A percentile compares a stretch with the other conserved stretches of the same genome.
Conservation (phyloP, 2,888 invertebrate species). For the Dexiosoma caninum region DNA sequence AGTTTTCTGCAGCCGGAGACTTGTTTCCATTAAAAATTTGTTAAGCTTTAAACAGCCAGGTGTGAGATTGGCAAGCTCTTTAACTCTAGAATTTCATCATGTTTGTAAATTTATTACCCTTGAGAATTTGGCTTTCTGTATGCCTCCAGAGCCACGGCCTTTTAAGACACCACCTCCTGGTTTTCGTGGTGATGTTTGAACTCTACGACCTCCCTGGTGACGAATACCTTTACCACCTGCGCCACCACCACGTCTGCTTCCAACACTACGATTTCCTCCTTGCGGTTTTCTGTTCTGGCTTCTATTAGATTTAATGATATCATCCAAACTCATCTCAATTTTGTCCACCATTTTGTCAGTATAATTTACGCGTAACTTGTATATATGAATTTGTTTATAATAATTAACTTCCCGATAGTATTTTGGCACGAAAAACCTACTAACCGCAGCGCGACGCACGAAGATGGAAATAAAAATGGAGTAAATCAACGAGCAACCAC, state of each 20-base stretch:
- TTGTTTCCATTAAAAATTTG: slow-evolving; percentile 49
- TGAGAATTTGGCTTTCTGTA: slow-evolving; percentile 79
- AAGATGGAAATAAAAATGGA: slow-evolving; percentile 55
- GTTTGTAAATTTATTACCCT: slow-evolving; percentile 72
- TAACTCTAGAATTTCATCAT: slow-evolving; percentile 59
- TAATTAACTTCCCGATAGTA: not conserved
- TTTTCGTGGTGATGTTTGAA: slow-evolving; percentile 81
- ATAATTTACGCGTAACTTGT: not conserved
- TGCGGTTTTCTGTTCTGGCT: slow-evolving; percentile 78
- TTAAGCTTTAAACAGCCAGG: slow-evolving; percentile 42
- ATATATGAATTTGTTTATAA: not conserved
- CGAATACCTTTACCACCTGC: slow-evolving; percentile 70
- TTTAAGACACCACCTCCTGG: slow-evolving; percentile 80
- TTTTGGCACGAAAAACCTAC: not conserved
- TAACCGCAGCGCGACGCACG: slow-evolving; percentile 11
- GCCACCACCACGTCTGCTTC: slow-evolving; percentile 75
- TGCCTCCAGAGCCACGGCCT: slow-evolving; percentile 82
- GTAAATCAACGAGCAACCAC: slow-evolving; percentile 28
- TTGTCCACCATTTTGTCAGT: slow-evolving; percentile 89
- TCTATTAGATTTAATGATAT: slow-evolving; percentile 93
- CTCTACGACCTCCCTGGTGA: slow-evolving; percentile 79
- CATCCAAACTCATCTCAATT: slow-evolving; percentile 98
- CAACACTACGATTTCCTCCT: slow-evolving; percentile 78
- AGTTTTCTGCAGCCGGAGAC: slow-evolving; percentile 58
- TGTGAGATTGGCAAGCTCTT: slow-evolving; percentile 36